Percentiles rank a stretch among this genome's conserved stretches.
phyloP scores from a whole-genome alignment of 2,113 vertebrate genomes.

The Nycticebus coucang region DNA sequence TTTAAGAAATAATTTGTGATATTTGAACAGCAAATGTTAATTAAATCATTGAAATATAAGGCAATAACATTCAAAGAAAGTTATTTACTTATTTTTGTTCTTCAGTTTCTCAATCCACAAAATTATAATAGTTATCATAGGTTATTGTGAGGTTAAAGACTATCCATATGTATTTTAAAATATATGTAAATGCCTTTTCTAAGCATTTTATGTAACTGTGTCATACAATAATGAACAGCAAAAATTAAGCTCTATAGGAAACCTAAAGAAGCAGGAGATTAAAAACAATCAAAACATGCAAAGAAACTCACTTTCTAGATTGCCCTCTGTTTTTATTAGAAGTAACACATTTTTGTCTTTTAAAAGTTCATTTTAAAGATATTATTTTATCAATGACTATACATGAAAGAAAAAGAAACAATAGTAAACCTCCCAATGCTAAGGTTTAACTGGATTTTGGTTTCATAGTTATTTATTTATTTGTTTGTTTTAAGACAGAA shows the following conservation, averaged over 20 bases:
- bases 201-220: background rate
- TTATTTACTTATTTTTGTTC: background rate
- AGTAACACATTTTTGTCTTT: background rate
- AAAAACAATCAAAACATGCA: background rate
- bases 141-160: background rate
- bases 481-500: no score
- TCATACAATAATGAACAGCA: background rate
- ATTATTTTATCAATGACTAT: background rate
- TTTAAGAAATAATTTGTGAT: background rate
- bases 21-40: background rate
- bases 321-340: background rate
- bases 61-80: background rate
- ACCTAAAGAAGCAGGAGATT: background rate
- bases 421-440: background rate
- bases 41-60: background rate
- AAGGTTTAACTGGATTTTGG: background rate
- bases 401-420: background rate
- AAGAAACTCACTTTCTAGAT: background rate
- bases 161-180: background rate
- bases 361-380: background rate
- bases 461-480: background rate
- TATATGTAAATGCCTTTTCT: background rate
- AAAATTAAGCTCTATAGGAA: constrained; percentile 48
- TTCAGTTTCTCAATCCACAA: background rate
- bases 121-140: background rate